Evolutionary conservation across 2,888 invertebrate genomes (phyloP), one percentile per base, ranked within the genome.

Genomic region (Griposia aprilina): DNA sequence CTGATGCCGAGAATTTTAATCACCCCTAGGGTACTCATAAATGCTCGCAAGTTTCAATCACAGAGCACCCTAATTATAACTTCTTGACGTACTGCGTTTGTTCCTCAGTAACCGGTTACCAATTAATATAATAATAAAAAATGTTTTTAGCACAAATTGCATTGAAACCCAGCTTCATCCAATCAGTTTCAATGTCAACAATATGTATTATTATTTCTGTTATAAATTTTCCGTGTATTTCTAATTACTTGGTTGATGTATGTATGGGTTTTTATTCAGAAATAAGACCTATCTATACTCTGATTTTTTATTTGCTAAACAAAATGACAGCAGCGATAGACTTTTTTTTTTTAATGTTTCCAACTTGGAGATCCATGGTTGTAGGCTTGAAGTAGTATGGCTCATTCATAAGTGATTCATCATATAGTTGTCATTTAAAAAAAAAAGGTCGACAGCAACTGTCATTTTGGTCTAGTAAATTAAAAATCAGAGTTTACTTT

Each of bases 21-120:
- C 52, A 65, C 17, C 66, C 72, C 17, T 48, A n/a, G 59, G 60
- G 60, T 67, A n/a, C 45, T 60, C 17, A 26, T 2, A 59, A 36
- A 55, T 45, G 52, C 15, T 15, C 13, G n/a, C 30, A 66, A 72
- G 52, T 72, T 79, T 72, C 36, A 60, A 79, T 78, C 55, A 55
- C 36, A 10, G 59, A 79, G 69, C 26, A 63, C 50, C 30, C 60
- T 79, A 67, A 79, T 79, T 79, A 62, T 67, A 72, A 72, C 55
- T 66, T 66, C 4, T 48, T 48, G 55, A 36, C 23, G 8, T 13
- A 57, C 48, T 48, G 23, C 11, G 23, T 59, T 62, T 0, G 10
- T 17, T 45, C 17, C 26, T 17, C 13, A 17, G 5, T 23, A 23
- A 68, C 8, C 1, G 23, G 8, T 30, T 23, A 50, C 8, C 67